phyloP scores from a whole-genome alignment of 92 coral and sea anemone species.

The Paragorgia papillata region DNA sequence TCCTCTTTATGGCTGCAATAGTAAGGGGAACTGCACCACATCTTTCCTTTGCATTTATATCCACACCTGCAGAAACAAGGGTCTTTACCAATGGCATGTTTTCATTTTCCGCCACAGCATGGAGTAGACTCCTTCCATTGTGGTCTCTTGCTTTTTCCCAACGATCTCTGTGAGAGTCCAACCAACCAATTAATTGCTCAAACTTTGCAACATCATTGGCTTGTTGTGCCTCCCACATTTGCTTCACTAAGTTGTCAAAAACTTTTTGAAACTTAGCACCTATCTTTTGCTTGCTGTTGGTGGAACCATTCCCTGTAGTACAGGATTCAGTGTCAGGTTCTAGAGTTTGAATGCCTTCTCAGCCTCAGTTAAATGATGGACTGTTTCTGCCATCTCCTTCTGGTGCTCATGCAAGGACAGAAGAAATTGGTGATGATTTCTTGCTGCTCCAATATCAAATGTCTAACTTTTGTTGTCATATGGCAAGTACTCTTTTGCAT shows the following conservation, averaged over 20 bases:
- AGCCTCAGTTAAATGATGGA: conserved; percentile 22
- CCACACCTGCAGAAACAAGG: conserved; percentile 38
- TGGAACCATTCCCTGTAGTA: background rate
- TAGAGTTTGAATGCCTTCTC: conserved; percentile 26
- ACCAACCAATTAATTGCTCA: conserved; percentile 16
- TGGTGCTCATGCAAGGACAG: conserved; percentile 34
- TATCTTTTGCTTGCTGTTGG: conserved; percentile 33
- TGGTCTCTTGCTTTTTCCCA: conserved; percentile 25
- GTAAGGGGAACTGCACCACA: conserved; percentile 63
- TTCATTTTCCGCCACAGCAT: conserved; percentile 55
- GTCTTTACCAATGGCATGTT: conserved; percentile 36
- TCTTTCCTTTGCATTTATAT: conserved; percentile 52
- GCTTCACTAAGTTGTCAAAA: conserved; percentile 46
- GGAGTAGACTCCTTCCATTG: conserved; percentile 50
- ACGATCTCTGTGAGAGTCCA: conserved; percentile 16
- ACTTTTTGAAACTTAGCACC: conserved; percentile 51
- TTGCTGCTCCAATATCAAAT: conserved; percentile 54
- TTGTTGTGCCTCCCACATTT: conserved; percentile 61
- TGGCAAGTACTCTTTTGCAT: conserved; percentile 41
- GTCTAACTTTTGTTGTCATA: conserved; percentile 40
- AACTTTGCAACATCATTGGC: conserved; percentile 17
- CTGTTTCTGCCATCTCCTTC: conserved; percentile 42
- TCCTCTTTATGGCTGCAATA: conserved; percentile 44
- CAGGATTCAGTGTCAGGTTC: background rate
- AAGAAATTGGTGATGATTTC: conserved; percentile 47